A percentile compares a stretch with the other conserved stretches of the same genome.
Evolutionary conservation across 1,140 invertebrate species (phyloP).

Genomic region (Drosophila pseudoobscura): DNA sequence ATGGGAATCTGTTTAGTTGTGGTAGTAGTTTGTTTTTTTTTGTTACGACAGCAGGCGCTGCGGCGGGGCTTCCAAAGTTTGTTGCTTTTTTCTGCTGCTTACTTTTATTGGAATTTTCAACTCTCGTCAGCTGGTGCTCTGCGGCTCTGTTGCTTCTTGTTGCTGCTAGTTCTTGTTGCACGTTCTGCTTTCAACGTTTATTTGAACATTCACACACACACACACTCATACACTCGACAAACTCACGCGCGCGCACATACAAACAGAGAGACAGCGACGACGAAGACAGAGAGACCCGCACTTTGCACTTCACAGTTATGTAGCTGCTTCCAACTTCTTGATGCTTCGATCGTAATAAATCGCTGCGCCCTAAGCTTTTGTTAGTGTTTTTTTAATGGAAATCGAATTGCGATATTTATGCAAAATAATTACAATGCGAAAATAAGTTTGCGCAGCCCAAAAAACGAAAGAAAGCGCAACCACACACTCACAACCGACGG

Average conservation of each 20-base stretch:
- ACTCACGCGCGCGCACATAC: slow-evolving; percentile 17
- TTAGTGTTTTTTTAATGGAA: slow-evolving; percentile 29
- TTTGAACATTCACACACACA: slow-evolving; percentile 22
- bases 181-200: slow-evolving; percentile 33
- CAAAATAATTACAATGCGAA: slow-evolving; percentile 65
- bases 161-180: slow-evolving; percentile 58
- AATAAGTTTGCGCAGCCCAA: slow-evolving; percentile 61
- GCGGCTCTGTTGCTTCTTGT: slow-evolving; percentile 37
- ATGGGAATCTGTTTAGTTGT: slow-evolving; percentile 44
- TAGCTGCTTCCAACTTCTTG: slow-evolving; percentile 17
- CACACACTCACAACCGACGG: slow-evolving; percentile 51
- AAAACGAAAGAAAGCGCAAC: slow-evolving; percentile 57
- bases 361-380: slow-evolving; percentile 2
- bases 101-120: slow-evolving; percentile 12
- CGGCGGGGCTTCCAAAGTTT: slow-evolving; percentile 45
- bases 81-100: slow-evolving; percentile 42
- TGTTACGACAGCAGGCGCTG: slow-evolving; percentile 49
- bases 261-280: slow-evolving; percentile 6
- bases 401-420: slow-evolving; percentile 64
- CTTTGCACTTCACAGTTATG: slow-evolving; percentile 51
- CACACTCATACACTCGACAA: slow-evolving; percentile 11
- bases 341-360: background rate
- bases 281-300: slow-evolving; percentile 8
- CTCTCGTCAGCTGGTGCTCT: slow-evolving; percentile 18
- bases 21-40: slow-evolving; percentile 26